Evolutionary conservation across 2,113 vertebrate genomes (phyloP), one percentile per base, ranked within the genome.

Genomic region (Chelonoidis abingdonii): DNA sequence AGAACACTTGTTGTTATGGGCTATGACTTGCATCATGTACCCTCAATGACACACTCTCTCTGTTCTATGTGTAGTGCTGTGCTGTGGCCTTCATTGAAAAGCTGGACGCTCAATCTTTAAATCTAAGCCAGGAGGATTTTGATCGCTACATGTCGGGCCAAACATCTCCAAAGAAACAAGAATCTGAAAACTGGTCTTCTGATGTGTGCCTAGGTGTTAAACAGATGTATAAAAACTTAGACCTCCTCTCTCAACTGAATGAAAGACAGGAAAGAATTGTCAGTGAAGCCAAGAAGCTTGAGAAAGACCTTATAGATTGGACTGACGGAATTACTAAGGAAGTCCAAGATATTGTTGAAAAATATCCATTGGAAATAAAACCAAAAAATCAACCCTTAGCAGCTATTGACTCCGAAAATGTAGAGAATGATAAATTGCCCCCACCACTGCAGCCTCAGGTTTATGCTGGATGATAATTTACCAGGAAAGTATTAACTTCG

Each of bases 1-100:
- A 0, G 1, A 25, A 24, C 10, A 19, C 25, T 22, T 0, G 3
- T 0, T 0, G 3, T 0, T n/a, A 6, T 14, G n/a, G 52, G 82
- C 25, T 83, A 0, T 0, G 0, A 14, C 2, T 47, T 35, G 0
- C 35, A 47, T 1, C 8, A 1, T 76, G 65, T 52, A 80, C 16
- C 81, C 31, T 27, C 83, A 57, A 12, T 88, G 83, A 91, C 81
- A 8, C 54, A 90, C 10, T 0, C 88, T 89, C 69, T 97, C 49
- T 95, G 56, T 85, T 94, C 47, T 78, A 2, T 86, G 95, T 91
- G 27, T 83, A 99, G 99, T 99, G 99, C 97, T 99, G 99, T 76
- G 99, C 99, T 0, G 99, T 99, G 92, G 99, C 99, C 96, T 99
- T 99, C 95, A 99, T 99, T 72, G 99, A 99, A 93, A 99, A 99